Evolutionary conservation across 2,113 vertebrate species (phyloP).

Genomic region (Uria aalge): DNA sequence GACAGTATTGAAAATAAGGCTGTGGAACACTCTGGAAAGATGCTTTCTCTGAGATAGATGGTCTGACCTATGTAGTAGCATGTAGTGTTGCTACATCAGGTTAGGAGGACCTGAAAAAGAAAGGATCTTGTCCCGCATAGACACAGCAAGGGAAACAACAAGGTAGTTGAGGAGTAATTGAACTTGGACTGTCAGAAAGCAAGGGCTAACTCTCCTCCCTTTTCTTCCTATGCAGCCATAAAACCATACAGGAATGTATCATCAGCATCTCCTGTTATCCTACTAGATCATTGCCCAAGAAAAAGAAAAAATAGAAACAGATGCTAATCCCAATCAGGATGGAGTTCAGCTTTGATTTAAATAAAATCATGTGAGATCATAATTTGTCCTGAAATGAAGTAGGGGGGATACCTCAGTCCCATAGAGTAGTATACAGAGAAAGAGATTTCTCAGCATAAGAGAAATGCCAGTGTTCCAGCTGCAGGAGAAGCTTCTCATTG

Average conservation of each 20-base stretch:
- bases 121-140: neutral
- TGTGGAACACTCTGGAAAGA: neutral
- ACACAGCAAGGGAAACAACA: neutral
- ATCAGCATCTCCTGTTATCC: neutral
- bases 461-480: neutral
- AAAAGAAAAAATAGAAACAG: neutral
- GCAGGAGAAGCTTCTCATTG: neutral
- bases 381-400: neutral
- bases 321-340: neutral
- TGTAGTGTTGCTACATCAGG: neutral
- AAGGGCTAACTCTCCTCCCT: neutral
- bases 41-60: neutral
- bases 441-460: neutral
- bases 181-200: neutral
- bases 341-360: neutral
- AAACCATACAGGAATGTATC: neutral
- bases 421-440: neutral
- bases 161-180: neutral
- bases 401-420: neutral
- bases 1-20: neutral
- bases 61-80: neutral
- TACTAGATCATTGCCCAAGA: neutral
- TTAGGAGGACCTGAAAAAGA: neutral
- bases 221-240: neutral
- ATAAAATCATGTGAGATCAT: neutral